Evolutionary conservation across 2,797 vertebrate species (phyloP), one percentile per base, ranked within the genome.

Genomic region (Neoniphon sammara): DNA sequence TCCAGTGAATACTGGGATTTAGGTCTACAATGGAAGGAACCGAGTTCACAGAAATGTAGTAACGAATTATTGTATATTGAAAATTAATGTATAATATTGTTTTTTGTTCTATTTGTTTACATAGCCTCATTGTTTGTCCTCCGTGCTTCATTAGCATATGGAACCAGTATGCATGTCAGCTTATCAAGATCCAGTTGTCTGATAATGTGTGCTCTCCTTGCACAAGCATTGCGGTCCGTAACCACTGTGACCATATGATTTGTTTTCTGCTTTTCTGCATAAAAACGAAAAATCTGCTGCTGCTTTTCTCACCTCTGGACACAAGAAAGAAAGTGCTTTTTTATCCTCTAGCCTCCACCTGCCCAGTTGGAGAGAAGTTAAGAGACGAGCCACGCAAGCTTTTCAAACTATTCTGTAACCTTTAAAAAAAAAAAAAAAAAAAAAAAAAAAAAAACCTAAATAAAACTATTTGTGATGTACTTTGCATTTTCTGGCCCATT

Each of bases 151-250:
- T 70, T 20, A 30, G 47, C 31, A 59, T 62, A 10, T 64, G 15
- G 44, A 59, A 60, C 23, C 20, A 58, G 61, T 59, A 59, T 44
- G 60, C 56, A 14, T 1, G 46, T 49, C 34, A 31, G 66, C 70
- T 83, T 84, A 90, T 87, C 87, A 85, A 82, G 78, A 85, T 87
- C 6, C 55, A n/a, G 30, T 34, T n/a, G 30, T 64, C 55, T 76
- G 87, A 85, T 87, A 81, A 67, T 53, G 62, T 56, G 46, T 66
- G 54, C 55, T 82, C 42, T 67, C 25, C 27, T 53, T 61, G 62
- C 54, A 23, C 31, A 53, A 59, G 73, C 60, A 20, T 52, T 60
- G 18, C 77, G 65, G 36, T 68, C 11, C 66, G 69, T 25, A 84
- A 82, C 83, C 78, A 39, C 85, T 62, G n/a, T n/a, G 73, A 83